Evolutionary conservation across 1,140 invertebrate species (phyloP).

Genomic region (Drosophila ananassae): DNA sequence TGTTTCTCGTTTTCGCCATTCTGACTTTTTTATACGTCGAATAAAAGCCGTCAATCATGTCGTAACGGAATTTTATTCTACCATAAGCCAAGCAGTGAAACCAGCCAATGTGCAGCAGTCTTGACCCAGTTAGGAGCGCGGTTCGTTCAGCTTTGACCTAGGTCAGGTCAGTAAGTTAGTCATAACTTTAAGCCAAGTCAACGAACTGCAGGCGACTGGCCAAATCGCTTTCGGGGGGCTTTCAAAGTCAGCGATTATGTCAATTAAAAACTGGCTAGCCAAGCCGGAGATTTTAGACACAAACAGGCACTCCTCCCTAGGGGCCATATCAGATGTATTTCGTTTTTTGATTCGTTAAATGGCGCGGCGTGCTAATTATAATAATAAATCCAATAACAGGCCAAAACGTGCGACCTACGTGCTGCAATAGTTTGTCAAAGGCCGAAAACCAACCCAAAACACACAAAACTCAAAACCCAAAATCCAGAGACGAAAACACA

Average conservation of each 20-base stretch:
- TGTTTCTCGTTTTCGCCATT: slow-evolving; percentile 35
- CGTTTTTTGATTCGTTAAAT: slow-evolving; percentile 55
- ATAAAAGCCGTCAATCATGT: slow-evolving; percentile 18
- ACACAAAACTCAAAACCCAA: not conserved
- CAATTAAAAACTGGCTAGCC: slow-evolving; percentile 37
- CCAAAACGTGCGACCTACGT: slow-evolving; percentile 77
- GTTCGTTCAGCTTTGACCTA: slow-evolving; percentile 64
- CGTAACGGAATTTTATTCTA: slow-evolving; percentile 45
- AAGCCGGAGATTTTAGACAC: not conserved
- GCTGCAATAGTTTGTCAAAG: slow-evolving; percentile 73
- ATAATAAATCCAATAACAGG: slow-evolving; percentile 79
- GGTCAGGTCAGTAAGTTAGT: slow-evolving; percentile 54
- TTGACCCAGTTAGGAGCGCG: slow-evolving; percentile 53
- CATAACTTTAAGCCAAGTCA: slow-evolving; percentile 44
- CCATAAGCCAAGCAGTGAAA: not conserved
- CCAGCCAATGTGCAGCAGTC: slow-evolving; percentile 22
- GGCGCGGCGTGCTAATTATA: slow-evolving; percentile 69
- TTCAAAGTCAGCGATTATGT: slow-evolving; percentile 42
- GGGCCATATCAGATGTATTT: slow-evolving; percentile 20
- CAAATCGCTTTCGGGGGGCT: slow-evolving; percentile 30
- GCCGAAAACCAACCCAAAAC: slow-evolving; percentile 45
- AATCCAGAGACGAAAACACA: slow-evolving; percentile 45
- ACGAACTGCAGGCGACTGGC: slow-evolving; percentile 50
- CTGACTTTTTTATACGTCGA: slow-evolving; percentile 38
- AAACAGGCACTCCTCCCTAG: slow-evolving; percentile 3